Percentiles rank a stretch among this genome's conserved stretches.
phyloP scores from a whole-genome alignment of 2,888 invertebrate species.

The Macaria notata region DNA sequence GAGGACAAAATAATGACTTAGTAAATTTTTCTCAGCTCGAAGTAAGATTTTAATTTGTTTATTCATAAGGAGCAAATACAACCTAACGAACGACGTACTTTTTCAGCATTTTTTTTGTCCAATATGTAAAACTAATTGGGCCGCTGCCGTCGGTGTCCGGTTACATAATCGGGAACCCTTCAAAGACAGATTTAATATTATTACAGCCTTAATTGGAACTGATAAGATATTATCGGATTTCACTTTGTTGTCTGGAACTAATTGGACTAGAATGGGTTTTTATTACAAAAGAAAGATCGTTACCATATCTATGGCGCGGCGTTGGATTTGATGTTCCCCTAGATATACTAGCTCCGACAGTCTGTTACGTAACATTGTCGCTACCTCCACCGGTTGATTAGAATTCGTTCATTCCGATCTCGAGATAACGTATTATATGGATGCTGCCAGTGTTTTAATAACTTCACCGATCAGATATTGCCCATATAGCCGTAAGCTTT shows the following conservation, averaged over 20 bases:
- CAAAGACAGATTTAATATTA: constrained; percentile 39
- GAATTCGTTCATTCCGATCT: constrained; percentile 22
- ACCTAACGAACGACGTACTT: too few species aligned
- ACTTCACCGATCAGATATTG: constrained; percentile 31
- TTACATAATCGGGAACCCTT: constrained; percentile 35
- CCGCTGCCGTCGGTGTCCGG: constrained; percentile 30
- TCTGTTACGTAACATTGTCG: constrained; percentile 18
- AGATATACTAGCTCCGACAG: constrained; percentile 8
- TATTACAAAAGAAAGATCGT: constrained; percentile 17
- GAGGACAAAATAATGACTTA: constrained; percentile 12
- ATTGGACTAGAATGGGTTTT: constrained; percentile 37
- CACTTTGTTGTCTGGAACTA: constrained; percentile 36
- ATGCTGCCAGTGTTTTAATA: constrained; percentile 34
- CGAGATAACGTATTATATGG: constrained; percentile 27
- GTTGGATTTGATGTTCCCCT: constrained; percentile 19
- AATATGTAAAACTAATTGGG: constrained; percentile 48
- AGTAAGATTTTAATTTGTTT: too few species aligned
- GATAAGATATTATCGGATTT: constrained; percentile 40
- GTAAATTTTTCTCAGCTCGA: too few species aligned
- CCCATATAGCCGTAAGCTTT: constrained; percentile 43
- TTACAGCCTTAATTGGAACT: constrained; percentile 30
- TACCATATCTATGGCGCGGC: constrained; percentile 12
- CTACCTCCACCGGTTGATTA: constrained; percentile 20
- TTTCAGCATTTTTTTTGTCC: constrained; percentile 22
- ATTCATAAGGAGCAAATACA: too few species aligned